These are phyloP conservation scores for Pedetes capensis DNA, from an alignment of 2,113 vertebrate genomes.

Conservation along the genomic window DNA sequence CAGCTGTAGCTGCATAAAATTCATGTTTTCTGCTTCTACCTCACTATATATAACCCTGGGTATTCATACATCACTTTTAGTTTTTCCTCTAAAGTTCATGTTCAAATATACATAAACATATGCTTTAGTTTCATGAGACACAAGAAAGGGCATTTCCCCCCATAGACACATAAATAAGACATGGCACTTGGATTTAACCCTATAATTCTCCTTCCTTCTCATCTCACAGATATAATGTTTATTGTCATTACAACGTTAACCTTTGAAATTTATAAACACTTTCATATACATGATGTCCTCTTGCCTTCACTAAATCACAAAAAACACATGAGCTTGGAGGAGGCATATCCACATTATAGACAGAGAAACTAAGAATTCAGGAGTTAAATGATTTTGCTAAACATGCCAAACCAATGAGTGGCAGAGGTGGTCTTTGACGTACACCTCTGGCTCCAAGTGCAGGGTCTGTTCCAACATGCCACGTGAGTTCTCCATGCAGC, in stretches of 20 bases:
- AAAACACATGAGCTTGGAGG: background rate
- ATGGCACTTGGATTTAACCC: background rate
- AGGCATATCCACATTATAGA: background rate
- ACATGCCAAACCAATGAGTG: background rate
- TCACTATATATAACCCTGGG: background rate
- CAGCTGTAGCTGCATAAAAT: background rate
- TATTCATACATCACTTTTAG: background rate
- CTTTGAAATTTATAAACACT: background rate
- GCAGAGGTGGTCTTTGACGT: background rate
- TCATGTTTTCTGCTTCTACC: background rate
- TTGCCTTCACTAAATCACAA: background rate
- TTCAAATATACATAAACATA: background rate
- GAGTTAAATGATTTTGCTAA: background rate
- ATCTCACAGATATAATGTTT: background rate
- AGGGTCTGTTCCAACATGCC: background rate
- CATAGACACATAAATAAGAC: background rate
- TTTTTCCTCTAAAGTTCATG: background rate
- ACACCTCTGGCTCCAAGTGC: background rate
- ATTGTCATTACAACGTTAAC: background rate
- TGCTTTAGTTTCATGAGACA: slow-evolving; percentile 2
- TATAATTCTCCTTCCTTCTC: background rate
- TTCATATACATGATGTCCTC: background rate
- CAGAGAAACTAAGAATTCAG: background rate
- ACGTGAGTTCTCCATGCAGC: background rate
- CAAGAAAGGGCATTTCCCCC: background rate